A percentile compares a stretch with the other conserved stretches of the same genome.
These are phyloP conservation scores for Danaus plexippus DNA, from an alignment of 1,140 invertebrate species.

Conservation along the genomic window DNA sequence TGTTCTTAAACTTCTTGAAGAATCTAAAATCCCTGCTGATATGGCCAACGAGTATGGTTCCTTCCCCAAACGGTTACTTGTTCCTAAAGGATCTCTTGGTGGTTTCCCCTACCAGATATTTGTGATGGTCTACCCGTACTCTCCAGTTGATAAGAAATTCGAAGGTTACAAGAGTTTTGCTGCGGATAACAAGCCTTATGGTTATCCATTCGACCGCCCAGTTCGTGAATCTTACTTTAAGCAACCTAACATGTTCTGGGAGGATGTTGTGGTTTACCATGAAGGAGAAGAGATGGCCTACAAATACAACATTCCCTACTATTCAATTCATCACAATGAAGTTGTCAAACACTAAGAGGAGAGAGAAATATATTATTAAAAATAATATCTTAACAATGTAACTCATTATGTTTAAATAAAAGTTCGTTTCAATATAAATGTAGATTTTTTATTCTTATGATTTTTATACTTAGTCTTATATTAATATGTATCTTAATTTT, in stretches of 20 bases:
- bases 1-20: slow-evolving; percentile 73
- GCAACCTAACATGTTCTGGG: slow-evolving; percentile 77
- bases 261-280: slow-evolving; percentile 77
- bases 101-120: slow-evolving; percentile 78
- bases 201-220: slow-evolving; percentile 79
- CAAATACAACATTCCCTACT: slow-evolving; percentile 34
- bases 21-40: slow-evolving; percentile 67
- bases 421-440: too few species aligned
- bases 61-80: slow-evolving; percentile 76
- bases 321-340: slow-evolving; percentile 27
- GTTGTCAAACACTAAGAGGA: slow-evolving; percentile 39
- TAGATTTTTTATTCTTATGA: too few species aligned
- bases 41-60: slow-evolving; percentile 70
- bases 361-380: slow-evolving; percentile 23
- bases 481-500: too few species aligned
- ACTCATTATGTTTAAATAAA: too few species aligned
- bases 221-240: slow-evolving; percentile 72
- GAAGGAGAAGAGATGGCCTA: slow-evolving; percentile 67
- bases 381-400: slow-evolving; percentile 7
- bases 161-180: slow-evolving; percentile 38
- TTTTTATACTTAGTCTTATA: too few species aligned
- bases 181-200: slow-evolving; percentile 71
- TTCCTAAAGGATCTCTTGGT: slow-evolving; percentile 78
- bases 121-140: slow-evolving; percentile 75
- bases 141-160: slow-evolving; percentile 26